These are phyloP conservation scores for Aspiorhynchus laticeps DNA, from an alignment of 2,113 vertebrate genomes.

Conservation along the genomic window DNA sequence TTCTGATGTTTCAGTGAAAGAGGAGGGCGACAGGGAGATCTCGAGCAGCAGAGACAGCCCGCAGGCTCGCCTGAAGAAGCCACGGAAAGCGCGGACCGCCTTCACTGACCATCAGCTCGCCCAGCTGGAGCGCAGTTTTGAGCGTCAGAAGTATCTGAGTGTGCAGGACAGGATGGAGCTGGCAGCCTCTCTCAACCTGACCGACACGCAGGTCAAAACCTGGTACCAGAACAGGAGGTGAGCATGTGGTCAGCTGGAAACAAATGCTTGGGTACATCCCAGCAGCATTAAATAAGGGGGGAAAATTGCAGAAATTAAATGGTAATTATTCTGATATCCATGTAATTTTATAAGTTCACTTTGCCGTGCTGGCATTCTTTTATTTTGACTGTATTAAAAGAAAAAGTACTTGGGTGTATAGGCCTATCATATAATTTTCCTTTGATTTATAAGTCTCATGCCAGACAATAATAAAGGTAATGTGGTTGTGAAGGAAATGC, in stretches of 20 bases:
- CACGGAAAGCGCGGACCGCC: slow-evolving; percentile 95
- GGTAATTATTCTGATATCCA: not conserved
- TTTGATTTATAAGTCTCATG: not conserved
- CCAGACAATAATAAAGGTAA: not conserved
- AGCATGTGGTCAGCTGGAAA: slow-evolving; percentile 54
- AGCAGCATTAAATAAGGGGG: not conserved
- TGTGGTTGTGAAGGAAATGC: not conserved
- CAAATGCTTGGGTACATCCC: not conserved
- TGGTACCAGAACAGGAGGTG: slow-evolving; percentile 99
- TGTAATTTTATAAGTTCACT: not conserved
- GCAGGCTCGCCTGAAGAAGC: slow-evolving; percentile 95
- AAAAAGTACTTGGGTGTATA: not conserved
- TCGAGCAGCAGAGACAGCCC: slow-evolving; percentile 96
- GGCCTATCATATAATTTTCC: not conserved
- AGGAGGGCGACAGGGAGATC: slow-evolving; percentile 96
- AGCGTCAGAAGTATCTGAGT: slow-evolving; percentile 96
- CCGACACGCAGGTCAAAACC: slow-evolving; percentile 99
- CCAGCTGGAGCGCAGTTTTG: slow-evolving; percentile 97
- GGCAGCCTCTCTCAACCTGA: slow-evolving; percentile 96
- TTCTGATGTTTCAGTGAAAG: slow-evolving; percentile 83
- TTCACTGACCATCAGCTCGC: slow-evolving; percentile 98
- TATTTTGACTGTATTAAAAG: not conserved
- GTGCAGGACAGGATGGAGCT: slow-evolving; percentile 99
- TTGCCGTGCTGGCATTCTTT: not conserved
- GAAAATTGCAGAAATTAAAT: not conserved